Base-by-base conservation (phyloP, 2,113 vertebrate species). In the Aptenodytes forsteri region DNA sequence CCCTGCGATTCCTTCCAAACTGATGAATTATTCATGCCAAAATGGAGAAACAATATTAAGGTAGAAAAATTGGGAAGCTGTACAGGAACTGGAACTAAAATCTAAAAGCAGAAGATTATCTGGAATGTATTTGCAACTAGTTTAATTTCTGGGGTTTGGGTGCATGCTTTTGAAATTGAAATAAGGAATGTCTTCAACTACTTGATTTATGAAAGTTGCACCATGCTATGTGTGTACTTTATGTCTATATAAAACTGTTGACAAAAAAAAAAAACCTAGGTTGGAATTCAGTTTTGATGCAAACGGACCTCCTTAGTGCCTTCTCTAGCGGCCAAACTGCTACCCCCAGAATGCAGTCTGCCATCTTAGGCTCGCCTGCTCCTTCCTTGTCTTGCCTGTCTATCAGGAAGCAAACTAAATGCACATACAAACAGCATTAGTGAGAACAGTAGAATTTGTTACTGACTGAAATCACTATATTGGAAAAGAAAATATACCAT, bases 351-450 rank as follows among this genome's bases (percentile, higher is more conserved):
- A 50, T 5, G 36, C 27, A 50, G 32, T 36, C 32, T 34, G n/a
- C 30, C 0, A 0, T 62, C 59, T 79, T 29, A 36, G 27, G 42
- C 52, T 61, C 0, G 0, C 29, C 32, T 70, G 46, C 19, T 81
- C 29, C 47, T 58, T 55, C 50, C 30, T 62, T 2, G 7, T 26
- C 34, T 86, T 3, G 3, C 38, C 52, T 38, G 38, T n/a, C 47
- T 30, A 20, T 5, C 44, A 79, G 27, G 61, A 87, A 76, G 56
- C 13, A 87, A 89, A 82, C 8, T 0, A 1, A 84, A 91, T 21
- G 14, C 12, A 75, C 6, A 40, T 26, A 19, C 3, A 1, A 4
- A 59, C 32, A 64, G 26, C 1, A 0, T 11, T 58, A 70, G 8
- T 54, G 46, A 84, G 22, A 84, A 71, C 4, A 84, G 27, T 2